Conservation (phyloP, 1,140 invertebrate species). For the Bathynomus jamesi region DNA sequence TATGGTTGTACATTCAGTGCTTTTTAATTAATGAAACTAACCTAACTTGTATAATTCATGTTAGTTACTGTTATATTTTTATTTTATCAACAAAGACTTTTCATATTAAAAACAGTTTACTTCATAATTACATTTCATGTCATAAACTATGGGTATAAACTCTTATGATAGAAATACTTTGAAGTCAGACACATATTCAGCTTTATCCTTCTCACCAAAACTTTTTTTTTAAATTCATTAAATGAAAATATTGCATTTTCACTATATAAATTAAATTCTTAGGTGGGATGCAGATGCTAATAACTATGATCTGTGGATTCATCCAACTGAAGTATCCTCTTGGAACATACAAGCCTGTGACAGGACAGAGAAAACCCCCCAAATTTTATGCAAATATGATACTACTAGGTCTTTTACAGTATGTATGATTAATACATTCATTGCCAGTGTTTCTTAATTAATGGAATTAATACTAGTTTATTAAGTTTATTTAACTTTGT, state of each 20-base stretch:
- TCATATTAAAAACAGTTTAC: no score
- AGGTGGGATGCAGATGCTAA: slow-evolving; percentile 61
- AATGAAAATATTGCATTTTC: neutral
- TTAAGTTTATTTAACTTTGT: no score
- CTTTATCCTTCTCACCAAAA: neutral
- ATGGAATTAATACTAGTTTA: no score
- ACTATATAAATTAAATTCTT: slow-evolving; percentile 1
- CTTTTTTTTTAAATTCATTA: neutral
- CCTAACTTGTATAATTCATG: no score
- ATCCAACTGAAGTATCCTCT: slow-evolving; percentile 55
- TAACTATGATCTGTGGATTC: slow-evolving; percentile 66
- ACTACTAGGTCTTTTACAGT: slow-evolving; percentile 52
- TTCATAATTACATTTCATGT: no score
- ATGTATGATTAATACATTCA: slow-evolving; percentile 44
- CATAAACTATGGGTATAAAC: no score
- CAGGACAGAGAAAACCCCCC: slow-evolving; percentile 48
- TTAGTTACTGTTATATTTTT: no score
- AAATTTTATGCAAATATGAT: slow-evolving; percentile 69
- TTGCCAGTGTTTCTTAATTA: slow-evolving; percentile 54
- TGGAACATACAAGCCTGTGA: slow-evolving; percentile 58
- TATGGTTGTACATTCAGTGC: no score
- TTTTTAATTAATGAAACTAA: no score
- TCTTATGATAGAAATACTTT: no score
- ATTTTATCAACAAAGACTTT: no score
- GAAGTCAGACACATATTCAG: neutral